phyloP scores from a whole-genome alignment of 2,797 vertebrate genomes.

The Mus caroli region DNA sequence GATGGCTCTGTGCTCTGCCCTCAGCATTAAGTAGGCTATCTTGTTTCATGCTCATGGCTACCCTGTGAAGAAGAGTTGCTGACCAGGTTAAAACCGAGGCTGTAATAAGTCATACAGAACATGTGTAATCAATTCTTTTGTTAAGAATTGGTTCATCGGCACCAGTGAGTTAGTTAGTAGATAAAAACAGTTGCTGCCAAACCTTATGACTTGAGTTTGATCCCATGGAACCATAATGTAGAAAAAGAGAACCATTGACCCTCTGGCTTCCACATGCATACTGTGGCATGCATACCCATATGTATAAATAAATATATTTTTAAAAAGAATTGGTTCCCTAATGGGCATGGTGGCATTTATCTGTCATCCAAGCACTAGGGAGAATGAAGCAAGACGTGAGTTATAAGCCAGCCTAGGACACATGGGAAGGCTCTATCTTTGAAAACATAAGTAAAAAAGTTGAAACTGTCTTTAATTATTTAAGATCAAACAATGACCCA shows the following conservation, averaged over 20 bases:
- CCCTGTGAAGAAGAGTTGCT: not conserved
- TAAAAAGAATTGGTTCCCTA: not conserved
- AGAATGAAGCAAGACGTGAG: not conserved
- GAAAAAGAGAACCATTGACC: not conserved
- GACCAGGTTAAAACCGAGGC: not conserved
- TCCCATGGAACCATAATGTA: not conserved
- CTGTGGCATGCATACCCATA: not conserved
- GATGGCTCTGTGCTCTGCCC: not conserved
- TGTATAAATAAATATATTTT: not conserved
- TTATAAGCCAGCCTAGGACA: not conserved
- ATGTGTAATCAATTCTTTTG: not conserved
- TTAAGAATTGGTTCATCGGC: not conserved
- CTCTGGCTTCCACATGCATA: not conserved
- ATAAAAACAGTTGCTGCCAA: not conserved
- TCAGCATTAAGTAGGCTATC: not conserved
- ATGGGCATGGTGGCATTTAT: not conserved
- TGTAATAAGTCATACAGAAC: not conserved
- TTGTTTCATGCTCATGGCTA: not conserved
- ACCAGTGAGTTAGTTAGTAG: not conserved
- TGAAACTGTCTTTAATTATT: conserved; percentile 14
- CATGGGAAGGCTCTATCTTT: not conserved
- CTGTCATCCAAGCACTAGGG: not conserved
- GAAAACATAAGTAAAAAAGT: not conserved
- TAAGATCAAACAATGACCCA: not conserved
- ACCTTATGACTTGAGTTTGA: not conserved